Base-by-base conservation (phyloP, 2,888 invertebrate genomes). In the Morinoia aosen region DNA sequence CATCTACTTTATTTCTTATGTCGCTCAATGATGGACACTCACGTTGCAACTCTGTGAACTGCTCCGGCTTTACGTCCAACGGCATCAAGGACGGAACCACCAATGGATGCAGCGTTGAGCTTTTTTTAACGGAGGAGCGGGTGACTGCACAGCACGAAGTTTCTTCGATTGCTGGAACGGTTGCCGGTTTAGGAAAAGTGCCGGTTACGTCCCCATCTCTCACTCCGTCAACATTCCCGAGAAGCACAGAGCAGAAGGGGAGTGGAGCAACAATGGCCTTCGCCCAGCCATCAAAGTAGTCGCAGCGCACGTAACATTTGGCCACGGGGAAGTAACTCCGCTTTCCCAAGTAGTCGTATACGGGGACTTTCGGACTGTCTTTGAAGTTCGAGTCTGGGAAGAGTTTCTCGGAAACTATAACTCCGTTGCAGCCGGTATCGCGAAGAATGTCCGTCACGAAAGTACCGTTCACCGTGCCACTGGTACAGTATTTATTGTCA, bases 181-280 rank as follows among this genome's bases (percentile, higher is more conserved):
- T n/a, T n/a, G n/a, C n/a, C n/a, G n/a, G n/a, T n/a, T n/a, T n/a
- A n/a, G n/a, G n/a, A n/a, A n/a, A n/a, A n/a, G n/a, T n/a, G n/a
- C n/a, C n/a, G n/a, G n/a, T n/a, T n/a, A n/a, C n/a, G 64, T 12
- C 64, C 25, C 64, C 25, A 33, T 91, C 95, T 0, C 39, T 7
- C n/a, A 56, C 95, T 0, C 95, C 95, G 0, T 58, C 58, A 58
- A 95, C 48, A 16, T 95, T 95, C 12, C 95, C 95, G 19, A 95
- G 64, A 0, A 95, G 57, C 4, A 95, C 64, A 40, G 94, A 95
- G 25, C 76, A 58, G 25, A 76, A 58, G n/a, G 94, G 94, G 56
- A 95, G 39, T 48, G 95, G 95, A 19, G 95, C 95, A 33, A 95
- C 7, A 56, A n/a, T n/a, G n/a, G n/a, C n/a, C n/a, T n/a, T n/a